A percentile compares a stretch with the other conserved stretches of the same genome.
Evolutionary conservation across 2,113 vertebrate species (phyloP).

Genomic region (Porphyrio hochstetteri): DNA sequence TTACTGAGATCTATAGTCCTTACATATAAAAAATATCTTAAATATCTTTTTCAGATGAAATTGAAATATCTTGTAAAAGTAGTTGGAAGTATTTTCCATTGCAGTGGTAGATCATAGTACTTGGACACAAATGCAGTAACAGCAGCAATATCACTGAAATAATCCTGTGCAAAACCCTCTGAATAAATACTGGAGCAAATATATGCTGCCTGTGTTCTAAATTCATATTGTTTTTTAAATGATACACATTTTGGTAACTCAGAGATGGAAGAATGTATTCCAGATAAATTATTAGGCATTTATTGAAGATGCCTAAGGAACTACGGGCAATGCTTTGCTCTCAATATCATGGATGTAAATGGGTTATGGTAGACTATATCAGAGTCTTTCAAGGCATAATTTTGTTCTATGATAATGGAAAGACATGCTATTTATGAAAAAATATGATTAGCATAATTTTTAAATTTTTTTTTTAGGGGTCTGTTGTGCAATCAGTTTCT

Average conservation of each 20-base stretch:
- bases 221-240: not conserved
- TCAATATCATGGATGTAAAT: not conserved
- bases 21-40: not conserved
- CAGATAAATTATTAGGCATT: not conserved
- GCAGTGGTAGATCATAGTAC: not conserved
- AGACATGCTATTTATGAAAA: not conserved
- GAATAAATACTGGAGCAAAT: constrained; percentile 9
- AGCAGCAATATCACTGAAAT: not conserved
- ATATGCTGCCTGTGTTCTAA: not conserved
- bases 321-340: not conserved
- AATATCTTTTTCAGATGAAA: not conserved
- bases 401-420: not conserved
- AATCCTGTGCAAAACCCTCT: constrained; percentile 1
- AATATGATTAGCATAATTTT: not conserved
- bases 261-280: not conserved
- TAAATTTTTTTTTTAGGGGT: not conserved
- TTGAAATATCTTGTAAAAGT: not conserved
- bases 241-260: not conserved
- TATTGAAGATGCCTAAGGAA: not conserved
- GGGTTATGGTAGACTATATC: not conserved
- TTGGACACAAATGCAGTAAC: not conserved
- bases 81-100: constrained; percentile 13
- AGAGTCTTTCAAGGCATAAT: not conserved
- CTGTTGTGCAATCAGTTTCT: not conserved
- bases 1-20: not conserved